Evolutionary conservation across 2,797 vertebrate genomes (phyloP).

Genomic region (Glyptemys insculpta): DNA sequence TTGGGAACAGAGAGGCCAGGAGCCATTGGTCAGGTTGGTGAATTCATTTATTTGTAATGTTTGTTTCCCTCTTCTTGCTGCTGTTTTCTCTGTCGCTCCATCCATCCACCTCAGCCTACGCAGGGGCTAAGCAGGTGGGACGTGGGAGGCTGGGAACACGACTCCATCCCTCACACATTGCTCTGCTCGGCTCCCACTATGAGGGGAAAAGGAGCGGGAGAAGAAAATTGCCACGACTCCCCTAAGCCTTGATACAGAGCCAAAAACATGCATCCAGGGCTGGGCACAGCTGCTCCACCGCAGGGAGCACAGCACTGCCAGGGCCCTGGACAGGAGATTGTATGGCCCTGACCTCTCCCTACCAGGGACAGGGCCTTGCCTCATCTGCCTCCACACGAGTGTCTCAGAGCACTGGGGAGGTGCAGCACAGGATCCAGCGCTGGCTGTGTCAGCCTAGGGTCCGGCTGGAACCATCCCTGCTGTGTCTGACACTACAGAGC

Average conservation of each 20-base stretch:
- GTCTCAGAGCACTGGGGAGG: too few species aligned
- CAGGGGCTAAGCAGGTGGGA: accelerated
- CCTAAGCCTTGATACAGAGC: not conserved
- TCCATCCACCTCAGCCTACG: not conserved
- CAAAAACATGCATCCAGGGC: not conserved
- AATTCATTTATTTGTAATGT: not conserved
- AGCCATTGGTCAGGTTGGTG: not conserved
- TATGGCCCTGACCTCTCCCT: not conserved
- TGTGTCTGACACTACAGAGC: too few species aligned
- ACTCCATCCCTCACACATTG: constrained; percentile 54
- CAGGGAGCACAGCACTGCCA: not conserved
- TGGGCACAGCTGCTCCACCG: not conserved
- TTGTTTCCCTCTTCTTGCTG: not conserved
- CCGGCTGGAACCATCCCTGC: too few species aligned
- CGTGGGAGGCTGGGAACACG: not conserved
- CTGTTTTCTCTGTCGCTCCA: not conserved
- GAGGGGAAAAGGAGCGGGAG: not conserved
- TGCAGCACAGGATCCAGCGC: too few species aligned
- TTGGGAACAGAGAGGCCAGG: not conserved
- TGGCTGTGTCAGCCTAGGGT: too few species aligned
- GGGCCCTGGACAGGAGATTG: not conserved
- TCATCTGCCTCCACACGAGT: too few species aligned
- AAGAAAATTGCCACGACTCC: not conserved
- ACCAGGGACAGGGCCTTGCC: not conserved
- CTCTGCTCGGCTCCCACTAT: constrained; percentile 22